A percentile compares a stretch with the other conserved stretches of the same genome.
Evolutionary conservation across 2,797 vertebrate genomes (phyloP).

Genomic region (Clarias laeviceps): DNA sequence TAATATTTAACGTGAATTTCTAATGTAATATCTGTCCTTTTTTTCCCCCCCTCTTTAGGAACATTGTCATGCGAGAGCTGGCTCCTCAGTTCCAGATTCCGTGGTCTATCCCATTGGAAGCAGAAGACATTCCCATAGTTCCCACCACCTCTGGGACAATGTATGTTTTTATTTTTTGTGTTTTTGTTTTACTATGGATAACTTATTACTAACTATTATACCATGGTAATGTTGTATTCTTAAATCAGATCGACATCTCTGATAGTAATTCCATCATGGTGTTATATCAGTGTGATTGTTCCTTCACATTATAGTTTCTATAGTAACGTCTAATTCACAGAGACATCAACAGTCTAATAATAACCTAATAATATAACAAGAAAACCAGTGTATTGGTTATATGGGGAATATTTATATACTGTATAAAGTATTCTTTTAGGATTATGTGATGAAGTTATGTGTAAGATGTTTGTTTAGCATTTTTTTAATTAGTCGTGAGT

Average conservation of each 20-base stretch:
- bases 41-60: conserved; percentile 65
- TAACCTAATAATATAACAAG: not conserved
- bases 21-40: not conserved
- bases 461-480: not conserved
- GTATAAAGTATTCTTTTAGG: not conserved
- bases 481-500: not conserved
- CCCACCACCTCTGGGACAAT: conserved; percentile 90
- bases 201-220: not conserved
- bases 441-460: not conserved
- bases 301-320: not conserved
- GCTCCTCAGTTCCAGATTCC: conserved; percentile 88
- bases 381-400: not conserved
- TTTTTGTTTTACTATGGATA: not conserved
- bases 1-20: not conserved
- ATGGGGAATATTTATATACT: not conserved
- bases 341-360: not conserved
- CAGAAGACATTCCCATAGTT: conserved; percentile 89
- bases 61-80: conserved; percentile 88
- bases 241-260: not conserved
- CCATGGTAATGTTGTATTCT: not conserved
- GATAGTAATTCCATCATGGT: not conserved
- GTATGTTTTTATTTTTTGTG: conserved; percentile 65
- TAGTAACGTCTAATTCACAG: not conserved
- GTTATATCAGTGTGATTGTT: not conserved
- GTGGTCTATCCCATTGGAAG: conserved; percentile 88